Evolutionary conservation across 2,797 vertebrate genomes (phyloP), one percentile per base, ranked within the genome.

Genomic region (Cirrhinus molitorella): DNA sequence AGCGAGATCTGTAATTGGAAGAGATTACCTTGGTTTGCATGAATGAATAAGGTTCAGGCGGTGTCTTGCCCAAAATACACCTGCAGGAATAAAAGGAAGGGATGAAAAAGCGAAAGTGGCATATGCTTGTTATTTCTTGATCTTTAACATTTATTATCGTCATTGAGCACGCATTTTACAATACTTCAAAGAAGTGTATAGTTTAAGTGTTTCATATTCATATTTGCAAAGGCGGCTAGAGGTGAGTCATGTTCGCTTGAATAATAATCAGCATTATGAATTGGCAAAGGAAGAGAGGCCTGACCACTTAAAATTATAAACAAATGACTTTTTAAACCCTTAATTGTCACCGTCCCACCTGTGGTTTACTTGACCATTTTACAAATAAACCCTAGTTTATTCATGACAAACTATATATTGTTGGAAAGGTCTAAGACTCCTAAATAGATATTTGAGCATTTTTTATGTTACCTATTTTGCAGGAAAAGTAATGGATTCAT

Each of bases 1-100:
- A 47, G 81, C 12, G 68, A 67, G 49, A 19, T 66, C 25, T 71
- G 40, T n/a, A 16, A 49, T 7, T 83, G 74, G 28, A 68, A 70
- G 51, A 68, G 74, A 77, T 83, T 47, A 61, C 68, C 13, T 34
- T 47, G 51, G 21, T 78, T 59, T 78, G 81, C 53, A 77, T 83
- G 73, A 47, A 77, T 70, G 65, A 59, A 68, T 23, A 68, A 40
- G 16, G 81, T 45, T 57, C 49, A 68, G 73, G 40, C 51, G 49
- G 37, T 76, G 73, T 59, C 63, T 68, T 83, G 72, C 6, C 63
- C 23, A 65, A 28, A 82, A 63, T 61, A 77, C 43, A 77, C 55
- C 16, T 73, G 34, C 65, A 80, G 47, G 81, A 47, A 75, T 31
- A 55, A 83, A 75, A 82, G 45, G 13, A 83, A 40, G 49, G 31